phyloP scores from a whole-genome alignment of 2,797 vertebrate species.

The Garrulus glandarius region DNA sequence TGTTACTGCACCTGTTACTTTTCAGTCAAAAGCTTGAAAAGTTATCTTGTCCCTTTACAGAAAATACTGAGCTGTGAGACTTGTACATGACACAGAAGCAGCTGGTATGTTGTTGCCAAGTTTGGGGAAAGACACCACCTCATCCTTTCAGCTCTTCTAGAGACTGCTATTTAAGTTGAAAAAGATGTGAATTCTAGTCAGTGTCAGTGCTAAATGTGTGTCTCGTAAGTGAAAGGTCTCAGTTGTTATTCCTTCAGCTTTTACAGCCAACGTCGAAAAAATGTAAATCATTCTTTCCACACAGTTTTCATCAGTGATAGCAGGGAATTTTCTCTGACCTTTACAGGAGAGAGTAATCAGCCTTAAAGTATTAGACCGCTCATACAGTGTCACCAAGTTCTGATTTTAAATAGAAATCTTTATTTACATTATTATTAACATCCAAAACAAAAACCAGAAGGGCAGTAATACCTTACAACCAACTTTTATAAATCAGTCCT shows the following conservation, averaged over 20 bases:
- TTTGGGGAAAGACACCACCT: background rate
- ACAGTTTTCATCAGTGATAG: background rate
- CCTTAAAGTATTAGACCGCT: background rate
- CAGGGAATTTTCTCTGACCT: background rate
- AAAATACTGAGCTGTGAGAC: background rate
- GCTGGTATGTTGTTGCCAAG: background rate
- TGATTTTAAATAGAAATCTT: constrained; percentile 93
- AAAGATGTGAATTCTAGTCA: background rate
- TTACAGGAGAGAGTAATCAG: background rate
- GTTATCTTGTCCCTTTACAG: background rate
- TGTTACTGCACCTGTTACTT: accelerated
- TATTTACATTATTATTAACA: constrained; percentile 95
- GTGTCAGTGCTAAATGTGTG: background rate
- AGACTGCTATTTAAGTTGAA: background rate
- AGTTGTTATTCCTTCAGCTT: background rate
- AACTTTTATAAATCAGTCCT: constrained; percentile 76
- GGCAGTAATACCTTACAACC: constrained; percentile 83
- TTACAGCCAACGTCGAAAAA: background rate
- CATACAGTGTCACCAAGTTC: background rate
- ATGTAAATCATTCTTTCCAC: background rate
- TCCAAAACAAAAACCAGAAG: constrained; percentile 84
- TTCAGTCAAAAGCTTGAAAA: too few relatives aligned
- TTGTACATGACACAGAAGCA: background rate
- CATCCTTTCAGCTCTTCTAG: background rate
- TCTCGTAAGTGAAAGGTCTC: accelerated